phyloP scores from a whole-genome alignment of 2,888 invertebrate genomes.

The Schizotus pectinicornis region DNA sequence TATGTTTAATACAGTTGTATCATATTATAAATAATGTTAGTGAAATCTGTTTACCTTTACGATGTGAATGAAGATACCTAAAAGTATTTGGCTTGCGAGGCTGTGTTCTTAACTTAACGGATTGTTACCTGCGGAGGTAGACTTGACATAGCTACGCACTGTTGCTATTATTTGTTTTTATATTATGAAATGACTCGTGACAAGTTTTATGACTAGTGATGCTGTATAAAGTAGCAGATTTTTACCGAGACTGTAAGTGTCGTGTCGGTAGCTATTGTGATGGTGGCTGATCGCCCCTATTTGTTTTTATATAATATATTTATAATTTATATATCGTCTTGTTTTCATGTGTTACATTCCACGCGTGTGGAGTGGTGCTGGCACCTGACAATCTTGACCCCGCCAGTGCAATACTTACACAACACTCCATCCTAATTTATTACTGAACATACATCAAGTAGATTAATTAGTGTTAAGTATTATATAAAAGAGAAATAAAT shows the following conservation, averaged over 20 bases:
- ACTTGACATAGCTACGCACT: conserved; percentile 54
- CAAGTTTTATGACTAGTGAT: conserved; percentile 49
- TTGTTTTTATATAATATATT: conserved; percentile 57
- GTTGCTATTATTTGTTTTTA: conserved; percentile 48
- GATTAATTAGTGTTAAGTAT: conserved; percentile 55
- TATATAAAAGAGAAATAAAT: conserved; percentile 54
- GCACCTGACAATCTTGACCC: conserved; percentile 56
- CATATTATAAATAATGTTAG: conserved; percentile 46
- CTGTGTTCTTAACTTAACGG: conserved; percentile 63
- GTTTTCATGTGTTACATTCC: conserved; percentile 55
- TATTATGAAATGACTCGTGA: conserved; percentile 35
- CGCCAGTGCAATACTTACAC: conserved; percentile 58
- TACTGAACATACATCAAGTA: conserved; percentile 52
- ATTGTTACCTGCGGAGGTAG: conserved; percentile 54
- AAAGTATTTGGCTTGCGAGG: conserved; percentile 68
- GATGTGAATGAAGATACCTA: conserved; percentile 55
- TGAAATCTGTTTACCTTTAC: conserved; percentile 40
- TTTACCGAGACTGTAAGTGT: conserved; percentile 54
- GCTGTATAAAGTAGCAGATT: conserved; percentile 53
- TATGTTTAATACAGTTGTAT: conserved; percentile 55
- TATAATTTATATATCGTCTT: conserved; percentile 59
- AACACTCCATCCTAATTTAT: conserved; percentile 55
- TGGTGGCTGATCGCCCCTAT: conserved; percentile 50
- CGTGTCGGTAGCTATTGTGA: conserved; percentile 58
- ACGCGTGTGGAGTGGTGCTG: conserved; percentile 56